phyloP scores from a whole-genome alignment of 2,888 invertebrate species.

The Galeopsomyia nigrocyanea region DNA sequence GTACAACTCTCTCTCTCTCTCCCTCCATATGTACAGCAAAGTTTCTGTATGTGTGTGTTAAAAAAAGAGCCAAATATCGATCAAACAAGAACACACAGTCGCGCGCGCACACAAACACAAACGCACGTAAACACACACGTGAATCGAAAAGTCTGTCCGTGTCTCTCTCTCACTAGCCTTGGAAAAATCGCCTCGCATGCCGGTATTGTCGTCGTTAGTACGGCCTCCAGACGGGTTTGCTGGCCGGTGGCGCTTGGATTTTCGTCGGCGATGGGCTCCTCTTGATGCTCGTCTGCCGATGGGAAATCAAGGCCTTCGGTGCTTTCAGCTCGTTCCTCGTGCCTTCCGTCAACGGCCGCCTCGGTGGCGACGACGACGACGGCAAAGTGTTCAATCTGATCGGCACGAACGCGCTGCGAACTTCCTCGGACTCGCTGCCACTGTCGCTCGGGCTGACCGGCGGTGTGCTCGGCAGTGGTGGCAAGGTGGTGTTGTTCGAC shows the following conservation, averaged over 20 bases:
- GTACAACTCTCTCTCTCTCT: too few species aligned
- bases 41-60: too few species aligned
- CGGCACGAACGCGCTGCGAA: constrained; percentile 66
- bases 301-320: constrained; percentile 58
- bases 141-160: too few species aligned
- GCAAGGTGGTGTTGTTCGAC: not conserved
- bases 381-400: constrained; percentile 56
- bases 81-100: too few species aligned
- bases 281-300: constrained; percentile 50
- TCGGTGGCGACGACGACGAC: constrained; percentile 53
- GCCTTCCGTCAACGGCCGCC: constrained; percentile 51
- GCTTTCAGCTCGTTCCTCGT: constrained; percentile 62
- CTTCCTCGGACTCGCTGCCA: constrained; percentile 64
- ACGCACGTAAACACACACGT: too few species aligned
- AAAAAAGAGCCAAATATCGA: too few species aligned
- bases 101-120: too few species aligned
- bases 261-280: constrained; percentile 62
- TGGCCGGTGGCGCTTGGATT: constrained; percentile 56
- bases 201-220: constrained; percentile 53
- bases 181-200: too few species aligned
- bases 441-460: constrained; percentile 63
- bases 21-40: too few species aligned
- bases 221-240: constrained; percentile 65
- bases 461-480: constrained; percentile 57
- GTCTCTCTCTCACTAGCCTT: too few species aligned